Evolutionary conservation across 2,113 vertebrate genomes (phyloP), one percentile per base, ranked within the genome.

Genomic region (Lophotis ruficrista): DNA sequence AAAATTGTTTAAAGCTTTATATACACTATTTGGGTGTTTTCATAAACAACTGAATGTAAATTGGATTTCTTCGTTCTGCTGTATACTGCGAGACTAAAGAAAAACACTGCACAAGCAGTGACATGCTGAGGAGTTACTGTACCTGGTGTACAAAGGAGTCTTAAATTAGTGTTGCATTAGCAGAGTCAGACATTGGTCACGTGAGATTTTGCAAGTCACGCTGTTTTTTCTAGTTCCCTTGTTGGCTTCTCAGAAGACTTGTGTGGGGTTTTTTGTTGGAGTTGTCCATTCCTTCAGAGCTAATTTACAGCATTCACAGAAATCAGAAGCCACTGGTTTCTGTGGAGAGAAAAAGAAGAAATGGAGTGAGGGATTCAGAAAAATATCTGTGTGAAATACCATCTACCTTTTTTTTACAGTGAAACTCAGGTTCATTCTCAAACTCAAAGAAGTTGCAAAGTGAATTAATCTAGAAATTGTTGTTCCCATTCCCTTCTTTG

Each of bases 281-380:
- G 35, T 27, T 94, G 28, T 87, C 86, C 94, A 97, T 96, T 94
- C 65, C 25, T 47, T 78, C 81, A 89, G 25, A 50, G 25, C 31
- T 84, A 50, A 65, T 79, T 79, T 87, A 62, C 28, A 84, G 17
- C 33, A 24, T 57, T 68, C 14, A 45, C 41, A 35, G 65, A 86
- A 81, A 65, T 37, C 7, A 18, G n/a, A 69, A n/a, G 76, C 53
- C 22, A 28, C 77, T 79, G 45, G 50, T 76, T 95, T 93, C 96
- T 96, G 51, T 81, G 38, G 27, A 23, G 25, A 89, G 35, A 77
- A 86, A 79, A 78, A 35, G 19, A 90, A 68, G 43, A 93, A 84
- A 81, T 22, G 35, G 56, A 83, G 28, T 56, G 16, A 13, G 3
- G 3, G 4, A 66, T 50, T 66, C 28, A 71, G 56, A 77, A 79